Evolutionary conservation across 1,140 invertebrate genomes (phyloP).

Genomic region (Lerema accius): DNA sequence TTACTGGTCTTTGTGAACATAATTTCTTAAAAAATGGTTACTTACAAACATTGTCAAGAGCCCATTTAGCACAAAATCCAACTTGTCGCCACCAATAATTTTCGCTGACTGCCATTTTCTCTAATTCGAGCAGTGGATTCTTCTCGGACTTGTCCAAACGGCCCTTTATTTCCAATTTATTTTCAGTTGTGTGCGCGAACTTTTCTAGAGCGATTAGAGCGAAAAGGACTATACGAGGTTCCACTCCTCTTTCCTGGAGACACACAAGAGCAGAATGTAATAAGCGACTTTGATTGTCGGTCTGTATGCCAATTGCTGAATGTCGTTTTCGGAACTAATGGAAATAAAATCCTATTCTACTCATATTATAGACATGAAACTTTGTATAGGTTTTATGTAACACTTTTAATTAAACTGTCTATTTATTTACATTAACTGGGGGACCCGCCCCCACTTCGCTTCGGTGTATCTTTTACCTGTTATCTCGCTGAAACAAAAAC

Average conservation of each 20-base stretch:
- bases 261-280: too few species aligned
- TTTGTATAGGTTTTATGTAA: too few species aligned
- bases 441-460: too few species aligned
- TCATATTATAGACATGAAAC: too few species aligned
- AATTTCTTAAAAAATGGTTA: slow-evolving; percentile 39
- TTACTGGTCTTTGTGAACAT: background rate
- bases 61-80: slow-evolving; percentile 96
- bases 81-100: slow-evolving; percentile 87
- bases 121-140: slow-evolving; percentile 87
- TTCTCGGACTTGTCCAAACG: slow-evolving; percentile 83
- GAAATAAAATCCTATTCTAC: too few species aligned
- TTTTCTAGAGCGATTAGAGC: slow-evolving; percentile 96
- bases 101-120: slow-evolving; percentile 81
- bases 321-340: too few species aligned
- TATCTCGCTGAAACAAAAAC: too few species aligned
- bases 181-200: slow-evolving; percentile 97
- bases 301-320: too few species aligned
- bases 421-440: too few species aligned
- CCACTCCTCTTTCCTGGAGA: slow-evolving; percentile 83
- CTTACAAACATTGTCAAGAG: slow-evolving; percentile 96
- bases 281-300: too few species aligned
- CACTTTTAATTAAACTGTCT: too few species aligned
- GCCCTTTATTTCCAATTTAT: slow-evolving; percentile 92
- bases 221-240: slow-evolving; percentile 92
- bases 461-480: too few species aligned